Percentiles rank a stretch among this genome's conserved stretches.
phyloP scores from a whole-genome alignment of 2,113 vertebrate species.

The Melospiza melodia region DNA sequence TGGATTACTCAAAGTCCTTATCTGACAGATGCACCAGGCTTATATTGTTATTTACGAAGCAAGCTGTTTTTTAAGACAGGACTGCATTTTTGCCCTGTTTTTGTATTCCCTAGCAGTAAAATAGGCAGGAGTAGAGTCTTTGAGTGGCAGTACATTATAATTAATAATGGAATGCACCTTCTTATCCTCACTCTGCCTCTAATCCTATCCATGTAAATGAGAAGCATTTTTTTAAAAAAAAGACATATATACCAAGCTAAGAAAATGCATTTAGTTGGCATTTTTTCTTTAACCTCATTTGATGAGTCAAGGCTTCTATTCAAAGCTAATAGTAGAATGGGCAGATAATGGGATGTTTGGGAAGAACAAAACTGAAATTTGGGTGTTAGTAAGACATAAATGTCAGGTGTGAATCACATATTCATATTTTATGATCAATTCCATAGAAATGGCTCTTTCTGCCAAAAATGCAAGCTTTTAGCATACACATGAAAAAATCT shows the following conservation, averaged over 20 bases:
- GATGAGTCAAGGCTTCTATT: not conserved
- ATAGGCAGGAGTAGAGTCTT: not conserved
- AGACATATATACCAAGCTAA: not conserved
- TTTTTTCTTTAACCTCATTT: not conserved
- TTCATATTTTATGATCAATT: not conserved
- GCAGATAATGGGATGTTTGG: not conserved
- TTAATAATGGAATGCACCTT: not conserved
- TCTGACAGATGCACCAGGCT: not conserved
- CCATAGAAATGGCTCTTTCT: not conserved
- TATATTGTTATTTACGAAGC: not conserved
- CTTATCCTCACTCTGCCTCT: not conserved
- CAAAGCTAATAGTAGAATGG: not conserved
- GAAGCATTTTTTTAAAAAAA: not conserved
- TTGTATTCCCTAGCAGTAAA: not conserved
- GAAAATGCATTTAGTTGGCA: not conserved
- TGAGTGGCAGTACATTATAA: not conserved
- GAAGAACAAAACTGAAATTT: not conserved
- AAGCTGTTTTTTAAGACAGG: not conserved
- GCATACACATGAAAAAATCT: not conserved
- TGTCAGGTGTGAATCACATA: not conserved
- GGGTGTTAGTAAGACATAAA: not conserved
- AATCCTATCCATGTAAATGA: not conserved
- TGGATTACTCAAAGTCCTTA: not conserved
- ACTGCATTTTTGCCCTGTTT: not conserved
- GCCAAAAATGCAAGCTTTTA: not conserved